phyloP scores from a whole-genome alignment of 2,888 invertebrate species.

The Leucania comma region DNA sequence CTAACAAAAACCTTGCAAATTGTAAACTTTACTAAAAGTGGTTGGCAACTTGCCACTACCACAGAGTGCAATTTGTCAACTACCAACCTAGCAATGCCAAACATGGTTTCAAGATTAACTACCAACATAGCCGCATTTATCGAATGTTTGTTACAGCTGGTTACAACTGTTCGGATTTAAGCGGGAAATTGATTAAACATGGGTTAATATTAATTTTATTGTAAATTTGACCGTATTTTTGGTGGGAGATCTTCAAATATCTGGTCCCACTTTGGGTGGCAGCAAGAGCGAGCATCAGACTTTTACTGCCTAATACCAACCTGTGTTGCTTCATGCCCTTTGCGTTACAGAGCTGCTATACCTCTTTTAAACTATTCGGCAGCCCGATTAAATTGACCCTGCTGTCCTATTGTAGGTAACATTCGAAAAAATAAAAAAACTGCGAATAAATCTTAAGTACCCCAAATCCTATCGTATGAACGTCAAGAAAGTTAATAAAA shows the following conservation, averaged over 20 bases:
- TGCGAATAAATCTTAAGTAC: not conserved
- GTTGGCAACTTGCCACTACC: conserved; percentile 34
- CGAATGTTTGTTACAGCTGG: conserved; percentile 14
- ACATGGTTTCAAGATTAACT: conserved; percentile 36
- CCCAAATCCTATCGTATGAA: not conserved
- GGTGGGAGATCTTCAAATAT: too few species aligned
- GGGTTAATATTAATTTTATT: conserved; percentile 8
- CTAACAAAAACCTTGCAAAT: conserved; percentile 1
- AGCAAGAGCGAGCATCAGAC: too few species aligned
- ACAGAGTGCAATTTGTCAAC: conserved; percentile 39
- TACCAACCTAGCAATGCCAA: conserved; percentile 32
- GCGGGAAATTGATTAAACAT: conserved; percentile 20
- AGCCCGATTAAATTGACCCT: conserved; percentile 3
- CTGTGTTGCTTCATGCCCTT: too few species aligned
- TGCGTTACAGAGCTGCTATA: too few species aligned
- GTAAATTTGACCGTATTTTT: conserved; percentile 10
- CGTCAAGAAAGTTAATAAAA: not conserved
- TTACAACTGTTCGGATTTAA: conserved; percentile 1
- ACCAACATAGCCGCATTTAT: conserved; percentile 22
- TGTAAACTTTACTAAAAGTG: conserved; percentile 29
- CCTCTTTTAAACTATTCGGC: too few species aligned
- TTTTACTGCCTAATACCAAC: too few species aligned
- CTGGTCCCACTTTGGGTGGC: too few species aligned
- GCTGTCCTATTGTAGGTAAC: not conserved
- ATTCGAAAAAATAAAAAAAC: not conserved